phyloP scores from a whole-genome alignment of 2,797 vertebrate species.

The Lerista edwardsae region DNA sequence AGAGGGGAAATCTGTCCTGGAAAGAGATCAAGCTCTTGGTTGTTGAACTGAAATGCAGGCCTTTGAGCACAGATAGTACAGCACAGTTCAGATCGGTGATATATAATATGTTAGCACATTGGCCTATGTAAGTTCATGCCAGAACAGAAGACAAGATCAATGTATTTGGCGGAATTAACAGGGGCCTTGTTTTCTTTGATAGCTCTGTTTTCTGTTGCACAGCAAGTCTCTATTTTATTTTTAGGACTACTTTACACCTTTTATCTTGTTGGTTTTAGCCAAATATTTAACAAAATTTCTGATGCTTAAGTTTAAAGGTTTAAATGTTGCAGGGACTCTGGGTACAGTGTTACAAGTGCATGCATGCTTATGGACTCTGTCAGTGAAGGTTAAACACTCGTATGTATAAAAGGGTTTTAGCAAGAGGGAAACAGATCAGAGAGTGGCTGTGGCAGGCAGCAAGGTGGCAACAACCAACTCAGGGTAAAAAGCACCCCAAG shows the following conservation, averaged over 20 bases:
- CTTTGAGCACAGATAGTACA: neutral
- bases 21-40: constrained; percentile 35
- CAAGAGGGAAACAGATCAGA: too few species aligned
- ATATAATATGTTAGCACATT: constrained; percentile 5
- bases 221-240: neutral
- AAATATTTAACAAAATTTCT: neutral
- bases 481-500: too few species aligned
- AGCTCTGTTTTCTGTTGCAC: neutral
- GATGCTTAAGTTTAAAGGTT: neutral
- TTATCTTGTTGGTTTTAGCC: neutral
- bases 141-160: neutral
- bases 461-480: too few species aligned
- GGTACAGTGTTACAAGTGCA: too few species aligned
- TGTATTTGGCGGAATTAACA: neutral
- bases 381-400: neutral
- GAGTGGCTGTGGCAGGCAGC: too few species aligned
- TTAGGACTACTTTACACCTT: neutral
- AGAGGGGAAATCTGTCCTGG: constrained; percentile 26
- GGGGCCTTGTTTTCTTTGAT: neutral
- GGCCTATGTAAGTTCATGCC: neutral
- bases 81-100: constrained; percentile 16
- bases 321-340: neutral
- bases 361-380: neutral
- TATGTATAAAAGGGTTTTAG: too few species aligned
- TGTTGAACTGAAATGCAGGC: constrained; percentile 24